Evolutionary conservation across 2,113 vertebrate genomes (phyloP).

Genomic region (Peromyscus polionotus): DNA sequence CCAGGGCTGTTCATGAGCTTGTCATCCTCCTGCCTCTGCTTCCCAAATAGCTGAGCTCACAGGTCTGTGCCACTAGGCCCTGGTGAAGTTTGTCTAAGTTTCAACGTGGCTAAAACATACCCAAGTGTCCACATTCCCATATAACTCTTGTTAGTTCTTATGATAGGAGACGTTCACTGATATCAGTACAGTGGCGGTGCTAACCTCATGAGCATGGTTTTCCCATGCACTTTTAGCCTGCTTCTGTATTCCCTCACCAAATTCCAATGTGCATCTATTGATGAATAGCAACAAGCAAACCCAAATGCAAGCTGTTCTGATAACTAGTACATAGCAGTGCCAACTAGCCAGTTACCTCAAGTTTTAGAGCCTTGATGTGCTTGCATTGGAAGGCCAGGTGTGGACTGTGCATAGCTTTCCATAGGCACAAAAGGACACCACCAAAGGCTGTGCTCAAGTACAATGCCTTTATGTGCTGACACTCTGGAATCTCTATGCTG

Average conservation of each 20-base stretch:
- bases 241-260: not conserved
- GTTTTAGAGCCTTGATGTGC: not conserved
- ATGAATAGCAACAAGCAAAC: not conserved
- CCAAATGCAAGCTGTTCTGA: not conserved
- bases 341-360: not conserved
- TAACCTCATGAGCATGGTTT: not conserved
- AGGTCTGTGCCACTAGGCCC: not conserved
- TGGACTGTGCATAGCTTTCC: not conserved
- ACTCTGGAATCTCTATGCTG: not conserved
- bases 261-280: not conserved
- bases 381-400: not conserved
- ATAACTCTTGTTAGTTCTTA: not conserved
- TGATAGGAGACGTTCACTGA: not conserved
- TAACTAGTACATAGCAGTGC: not conserved
- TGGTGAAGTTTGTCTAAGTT: not conserved
- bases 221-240: not conserved
- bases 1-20: not conserved
- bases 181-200: not conserved
- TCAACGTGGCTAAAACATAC: not conserved
- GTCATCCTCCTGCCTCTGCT: not conserved
- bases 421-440: not conserved
- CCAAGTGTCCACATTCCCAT: not conserved
- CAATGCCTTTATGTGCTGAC: not conserved
- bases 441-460: not conserved
- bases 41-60: not conserved